Conservation (phyloP, 2,113 vertebrate species). For the Lasiurus cinereus region DNA sequence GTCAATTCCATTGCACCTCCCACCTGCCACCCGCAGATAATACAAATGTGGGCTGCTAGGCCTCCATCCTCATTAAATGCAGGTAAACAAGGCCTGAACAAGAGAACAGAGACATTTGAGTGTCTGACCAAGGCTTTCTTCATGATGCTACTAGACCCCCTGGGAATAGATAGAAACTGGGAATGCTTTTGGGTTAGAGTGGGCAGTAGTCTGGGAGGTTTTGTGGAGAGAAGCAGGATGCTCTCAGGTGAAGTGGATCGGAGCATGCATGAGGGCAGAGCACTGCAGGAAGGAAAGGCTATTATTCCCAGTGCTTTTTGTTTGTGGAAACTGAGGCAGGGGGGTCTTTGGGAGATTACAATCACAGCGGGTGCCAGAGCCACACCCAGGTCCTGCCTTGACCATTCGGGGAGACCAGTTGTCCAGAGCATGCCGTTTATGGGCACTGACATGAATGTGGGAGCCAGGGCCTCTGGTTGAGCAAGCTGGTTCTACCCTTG, state of each 20-base stretch:
- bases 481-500: background rate
- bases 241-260: background rate
- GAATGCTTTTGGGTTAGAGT: background rate
- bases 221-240: background rate
- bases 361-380: background rate
- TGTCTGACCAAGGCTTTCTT: background rate
- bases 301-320: background rate
- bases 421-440: background rate
- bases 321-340: background rate
- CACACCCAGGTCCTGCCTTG: background rate
- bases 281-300: background rate
- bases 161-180: background rate
- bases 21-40: background rate
- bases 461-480: background rate
- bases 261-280: background rate
- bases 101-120: background rate
- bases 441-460: fast-evolving
- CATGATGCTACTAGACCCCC: background rate
- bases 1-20: background rate
- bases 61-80: background rate
- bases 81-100: background rate
- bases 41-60: background rate
- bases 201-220: background rate
- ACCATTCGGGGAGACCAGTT: background rate
- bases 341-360: background rate